These are phyloP conservation scores for Rhopalosiphum maidis DNA, from an alignment of 1,140 invertebrate genomes.

Conservation along the genomic window DNA sequence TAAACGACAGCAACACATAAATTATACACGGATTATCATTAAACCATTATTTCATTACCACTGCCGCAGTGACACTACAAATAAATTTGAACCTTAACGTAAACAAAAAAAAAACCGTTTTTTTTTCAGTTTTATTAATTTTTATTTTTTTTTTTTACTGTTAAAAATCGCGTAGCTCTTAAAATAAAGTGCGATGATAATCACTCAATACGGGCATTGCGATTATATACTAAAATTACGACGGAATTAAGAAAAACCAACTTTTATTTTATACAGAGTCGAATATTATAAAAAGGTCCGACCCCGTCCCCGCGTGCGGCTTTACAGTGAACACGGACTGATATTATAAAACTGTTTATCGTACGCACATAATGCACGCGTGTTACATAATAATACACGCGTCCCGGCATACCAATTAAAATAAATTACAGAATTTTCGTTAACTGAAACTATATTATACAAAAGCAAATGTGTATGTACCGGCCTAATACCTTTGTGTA, in stretches of 20 bases:
- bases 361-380: neutral
- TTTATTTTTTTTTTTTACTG: neutral
- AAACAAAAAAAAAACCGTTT: neutral
- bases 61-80: neutral
- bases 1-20: slow-evolving; percentile 19
- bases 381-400: neutral
- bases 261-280: neutral
- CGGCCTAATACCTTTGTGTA: neutral
- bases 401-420: neutral
- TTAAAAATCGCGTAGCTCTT: neutral
- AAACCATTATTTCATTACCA: slow-evolving; percentile 13
- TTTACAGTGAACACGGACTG: neutral
- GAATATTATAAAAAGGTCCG: too few relatives aligned
- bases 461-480: neutral
- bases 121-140: neutral
- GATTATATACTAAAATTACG: neutral
- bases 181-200: neutral
- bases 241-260: neutral
- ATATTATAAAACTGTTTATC: neutral
- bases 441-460: neutral
- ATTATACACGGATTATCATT: slow-evolving; percentile 18
- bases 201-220: neutral
- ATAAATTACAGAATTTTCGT: neutral
- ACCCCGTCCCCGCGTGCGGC: neutral
- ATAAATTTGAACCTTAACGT: neutral